Conservation (phyloP, 2,888 invertebrate species). For the Netelia virgata region DNA sequence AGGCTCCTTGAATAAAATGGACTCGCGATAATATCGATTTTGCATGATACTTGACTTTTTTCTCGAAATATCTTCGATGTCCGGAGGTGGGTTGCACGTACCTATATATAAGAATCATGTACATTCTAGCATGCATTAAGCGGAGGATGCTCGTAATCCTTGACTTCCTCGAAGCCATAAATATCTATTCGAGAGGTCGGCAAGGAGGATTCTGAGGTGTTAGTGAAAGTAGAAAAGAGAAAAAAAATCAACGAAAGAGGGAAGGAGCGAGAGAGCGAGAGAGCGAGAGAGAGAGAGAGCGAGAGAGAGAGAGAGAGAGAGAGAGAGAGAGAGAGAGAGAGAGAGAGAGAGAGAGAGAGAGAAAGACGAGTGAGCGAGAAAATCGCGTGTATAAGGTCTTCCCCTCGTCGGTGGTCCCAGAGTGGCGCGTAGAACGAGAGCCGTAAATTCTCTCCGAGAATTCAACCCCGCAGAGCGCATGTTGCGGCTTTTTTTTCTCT, state of each 20-base stretch:
- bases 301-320: too few species aligned
- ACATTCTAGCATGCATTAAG: conserved; percentile 34
- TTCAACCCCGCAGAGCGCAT: conserved; percentile 62
- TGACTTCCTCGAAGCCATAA: conserved; percentile 67
- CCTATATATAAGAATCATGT: not conserved
- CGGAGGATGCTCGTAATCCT: conserved; percentile 56
- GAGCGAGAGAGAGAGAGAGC: conserved; percentile 14
- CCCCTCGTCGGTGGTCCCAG: conserved; percentile 67
- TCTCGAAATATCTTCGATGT: not conserved
- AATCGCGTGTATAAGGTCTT: conserved; percentile 60
- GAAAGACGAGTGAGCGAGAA: conserved; percentile 40
- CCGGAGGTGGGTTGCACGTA: not conserved
- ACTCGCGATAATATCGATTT: conserved; percentile 38
- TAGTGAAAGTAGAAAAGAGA: conserved; percentile 41
- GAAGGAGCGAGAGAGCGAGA: not conserved
- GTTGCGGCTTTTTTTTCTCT: conserved; percentile 21
- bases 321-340: conserved; percentile 7
- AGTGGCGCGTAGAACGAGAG: conserved; percentile 62
- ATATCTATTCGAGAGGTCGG: conserved; percentile 64
- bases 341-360: not conserved
- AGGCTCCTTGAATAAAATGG: conserved; percentile 18
- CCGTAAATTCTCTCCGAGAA: conserved; percentile 71
- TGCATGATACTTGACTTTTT: conserved; percentile 22
- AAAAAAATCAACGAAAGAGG: conserved; percentile 26
- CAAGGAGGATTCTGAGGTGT: conserved; percentile 56